These are phyloP conservation scores for Crotalus helleri DNA, from an alignment of 2,113 vertebrate species.

Conservation along the genomic window DNA sequence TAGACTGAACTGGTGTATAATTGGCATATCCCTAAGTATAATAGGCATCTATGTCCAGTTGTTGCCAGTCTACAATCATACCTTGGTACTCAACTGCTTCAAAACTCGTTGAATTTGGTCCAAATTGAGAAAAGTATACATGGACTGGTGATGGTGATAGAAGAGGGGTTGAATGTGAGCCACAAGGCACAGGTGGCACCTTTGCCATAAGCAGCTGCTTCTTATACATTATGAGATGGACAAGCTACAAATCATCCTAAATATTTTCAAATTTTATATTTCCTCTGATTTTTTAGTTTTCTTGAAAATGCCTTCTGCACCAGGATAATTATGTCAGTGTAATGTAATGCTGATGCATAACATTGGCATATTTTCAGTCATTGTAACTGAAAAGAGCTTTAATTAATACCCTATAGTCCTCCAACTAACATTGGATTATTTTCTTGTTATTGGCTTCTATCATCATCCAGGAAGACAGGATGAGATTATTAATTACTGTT, in stretches of 20 bases:
- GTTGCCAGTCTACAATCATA: slow-evolving; percentile 39
- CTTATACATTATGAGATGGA: background rate
- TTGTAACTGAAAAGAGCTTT: background rate
- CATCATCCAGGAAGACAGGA: background rate
- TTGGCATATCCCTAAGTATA: background rate
- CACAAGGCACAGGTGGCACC: background rate
- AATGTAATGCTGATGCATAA: background rate
- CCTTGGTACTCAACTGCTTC: background rate
- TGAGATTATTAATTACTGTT: background rate
- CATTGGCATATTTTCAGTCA: background rate
- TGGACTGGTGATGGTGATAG: background rate
- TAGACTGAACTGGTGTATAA: background rate
- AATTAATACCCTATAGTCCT: background rate
- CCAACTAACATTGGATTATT: background rate
- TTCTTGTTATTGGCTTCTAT: background rate
- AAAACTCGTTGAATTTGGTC: background rate
- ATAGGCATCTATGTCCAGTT: slow-evolving; percentile 30
- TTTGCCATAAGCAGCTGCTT: background rate
- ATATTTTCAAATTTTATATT: background rate
- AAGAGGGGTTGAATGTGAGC: background rate
- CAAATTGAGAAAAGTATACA: background rate
- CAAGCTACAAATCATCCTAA: background rate
- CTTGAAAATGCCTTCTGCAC: background rate
- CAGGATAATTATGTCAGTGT: background rate
- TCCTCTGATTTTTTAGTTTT: background rate